Evolutionary conservation across 2,113 vertebrate genomes (phyloP).

Genomic region (Larimichthys polyactis): DNA sequence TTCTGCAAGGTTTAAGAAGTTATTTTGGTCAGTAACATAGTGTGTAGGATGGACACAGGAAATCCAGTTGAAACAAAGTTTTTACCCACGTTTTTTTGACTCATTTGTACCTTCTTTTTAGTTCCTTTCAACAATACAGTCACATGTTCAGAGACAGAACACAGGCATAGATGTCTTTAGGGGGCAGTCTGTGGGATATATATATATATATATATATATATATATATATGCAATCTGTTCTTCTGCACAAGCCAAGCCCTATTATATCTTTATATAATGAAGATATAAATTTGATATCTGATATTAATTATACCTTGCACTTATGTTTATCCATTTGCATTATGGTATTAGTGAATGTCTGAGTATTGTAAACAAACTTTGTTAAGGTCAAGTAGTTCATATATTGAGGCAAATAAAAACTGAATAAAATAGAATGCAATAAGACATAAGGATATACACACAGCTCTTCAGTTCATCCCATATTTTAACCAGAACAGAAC

Average conservation of each 20-base stretch:
- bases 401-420: not conserved
- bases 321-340: not conserved
- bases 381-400: not conserved
- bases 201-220: too few species aligned
- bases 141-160: too few species aligned
- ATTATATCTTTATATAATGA: too few species aligned
- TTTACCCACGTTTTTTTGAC: not conserved
- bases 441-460: not conserved
- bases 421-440: constrained; percentile 1
- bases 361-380: not conserved
- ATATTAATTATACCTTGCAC: too few species aligned
- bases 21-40: not conserved
- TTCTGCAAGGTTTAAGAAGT: constrained; percentile 1
- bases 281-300: too few species aligned
- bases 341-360: not conserved
- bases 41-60: not conserved
- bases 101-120: too few species aligned
- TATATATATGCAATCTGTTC: too few species aligned
- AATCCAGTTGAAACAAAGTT: not conserved
- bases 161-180: too few species aligned
- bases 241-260: too few species aligned
- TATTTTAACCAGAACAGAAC: constrained; percentile 36
- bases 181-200: too few species aligned
- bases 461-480: constrained; percentile 21
- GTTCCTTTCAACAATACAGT: too few species aligned